Conservation (phyloP, 2,888 invertebrate species). For the Eilema griseolum region DNA sequence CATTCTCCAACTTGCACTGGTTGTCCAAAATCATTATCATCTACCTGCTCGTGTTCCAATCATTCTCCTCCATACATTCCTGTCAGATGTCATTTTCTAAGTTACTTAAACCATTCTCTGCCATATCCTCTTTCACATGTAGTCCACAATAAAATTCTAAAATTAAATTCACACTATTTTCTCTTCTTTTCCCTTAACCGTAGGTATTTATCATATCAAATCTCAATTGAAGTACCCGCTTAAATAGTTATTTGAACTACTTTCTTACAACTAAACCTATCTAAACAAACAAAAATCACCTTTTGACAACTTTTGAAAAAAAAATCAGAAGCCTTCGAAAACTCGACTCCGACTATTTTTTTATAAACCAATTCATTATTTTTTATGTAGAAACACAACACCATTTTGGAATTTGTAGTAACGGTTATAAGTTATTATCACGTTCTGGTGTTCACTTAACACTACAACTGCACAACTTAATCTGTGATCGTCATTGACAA, state of each 20-base stretch:
- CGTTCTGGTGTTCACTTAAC: not conserved
- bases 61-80: too few species aligned
- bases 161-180: too few species aligned
- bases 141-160: too few species aligned
- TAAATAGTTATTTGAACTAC: not conserved
- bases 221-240: not conserved
- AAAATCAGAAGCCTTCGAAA: conserved; percentile 30
- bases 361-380: conserved; percentile 12
- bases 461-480: not conserved
- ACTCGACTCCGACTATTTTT: conserved; percentile 21
- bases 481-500: not conserved
- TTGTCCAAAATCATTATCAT: too few species aligned
- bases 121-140: too few species aligned
- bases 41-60: too few species aligned
- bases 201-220: not conserved
- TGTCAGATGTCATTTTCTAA: too few species aligned
- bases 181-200: too few species aligned
- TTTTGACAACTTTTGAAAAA: too few species aligned
- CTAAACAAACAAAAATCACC: too few species aligned
- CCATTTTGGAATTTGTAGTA: conserved; percentile 10
- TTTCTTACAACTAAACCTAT: too few species aligned
- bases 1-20: not conserved
- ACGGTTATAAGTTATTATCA: not conserved
- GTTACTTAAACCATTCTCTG: too few species aligned
- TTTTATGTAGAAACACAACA: conserved; percentile 30